Evolutionary conservation across 2,797 vertebrate genomes (phyloP).

Genomic region (Epinephelus awoara): DNA sequence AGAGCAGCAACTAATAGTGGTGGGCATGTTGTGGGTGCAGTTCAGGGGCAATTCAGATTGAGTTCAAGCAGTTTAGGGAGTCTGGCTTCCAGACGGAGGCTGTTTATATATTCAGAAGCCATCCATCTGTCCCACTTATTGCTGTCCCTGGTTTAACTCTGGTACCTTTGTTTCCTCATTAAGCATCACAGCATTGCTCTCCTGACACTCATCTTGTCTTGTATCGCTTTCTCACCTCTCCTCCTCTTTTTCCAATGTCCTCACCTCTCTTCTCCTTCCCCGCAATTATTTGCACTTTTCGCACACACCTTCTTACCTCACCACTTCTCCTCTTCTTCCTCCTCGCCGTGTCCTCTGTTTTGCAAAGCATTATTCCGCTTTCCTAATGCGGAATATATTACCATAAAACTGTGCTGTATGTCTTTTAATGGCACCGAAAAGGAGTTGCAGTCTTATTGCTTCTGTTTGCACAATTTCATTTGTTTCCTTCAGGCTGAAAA

Average conservation of each 20-base stretch:
- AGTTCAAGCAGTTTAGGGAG: slow-evolving; percentile 51
- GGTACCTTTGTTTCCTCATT: slow-evolving; percentile 45
- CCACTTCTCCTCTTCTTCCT: not conserved
- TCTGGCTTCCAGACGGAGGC: slow-evolving; percentile 56
- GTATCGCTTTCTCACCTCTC: not conserved
- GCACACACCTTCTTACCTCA: not conserved
- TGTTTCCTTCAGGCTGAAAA: not conserved
- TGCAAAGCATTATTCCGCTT: not conserved
- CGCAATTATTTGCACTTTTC: slow-evolving; percentile 8
- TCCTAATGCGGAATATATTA: not conserved
- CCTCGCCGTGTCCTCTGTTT: not conserved
- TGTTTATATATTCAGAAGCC: slow-evolving; percentile 67
- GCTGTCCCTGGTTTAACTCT: slow-evolving; percentile 42
- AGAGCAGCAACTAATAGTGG: slow-evolving; percentile 1
- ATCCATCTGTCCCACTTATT: slow-evolving; percentile 62
- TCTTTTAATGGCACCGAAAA: not conserved
- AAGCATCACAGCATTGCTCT: slow-evolving; percentile 30
- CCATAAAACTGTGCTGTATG: not conserved
- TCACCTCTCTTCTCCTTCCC: not conserved
- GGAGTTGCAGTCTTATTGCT: not conserved
- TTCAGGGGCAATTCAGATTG: slow-evolving; percentile 32
- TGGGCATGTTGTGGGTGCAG: slow-evolving; percentile 33
- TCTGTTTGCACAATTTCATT: not conserved
- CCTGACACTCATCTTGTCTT: slow-evolving; percentile 14
- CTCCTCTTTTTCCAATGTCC: not conserved